A percentile compares a stretch with the other conserved stretches of the same genome.
phyloP scores from a whole-genome alignment of 2,888 invertebrate genomes.

The Syrista parreyssii region DNA sequence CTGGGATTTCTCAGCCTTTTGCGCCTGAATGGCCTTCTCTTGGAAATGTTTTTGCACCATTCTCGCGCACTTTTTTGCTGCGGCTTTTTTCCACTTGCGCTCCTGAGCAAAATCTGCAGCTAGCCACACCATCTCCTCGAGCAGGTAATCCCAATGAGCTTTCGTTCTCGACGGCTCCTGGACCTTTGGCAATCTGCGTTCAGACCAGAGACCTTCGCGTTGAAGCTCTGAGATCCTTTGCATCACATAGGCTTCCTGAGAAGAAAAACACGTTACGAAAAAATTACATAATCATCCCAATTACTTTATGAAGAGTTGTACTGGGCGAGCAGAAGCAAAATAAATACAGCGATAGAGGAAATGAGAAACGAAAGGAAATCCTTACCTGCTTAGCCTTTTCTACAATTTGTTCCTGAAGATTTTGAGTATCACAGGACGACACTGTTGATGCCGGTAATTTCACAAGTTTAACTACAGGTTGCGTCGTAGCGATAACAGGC shows the following conservation, averaged over 20 bases:
- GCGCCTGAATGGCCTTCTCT: slow-evolving; percentile 89
- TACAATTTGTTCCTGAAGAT: slow-evolving; percentile 81
- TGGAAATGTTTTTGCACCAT: slow-evolving; percentile 93
- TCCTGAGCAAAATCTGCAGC: slow-evolving; percentile 98
- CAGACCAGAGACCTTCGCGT: slow-evolving; percentile 95
- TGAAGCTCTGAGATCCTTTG: slow-evolving; percentile 91
- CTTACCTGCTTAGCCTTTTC: slow-evolving; percentile 84
- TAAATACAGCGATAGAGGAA: background rate
- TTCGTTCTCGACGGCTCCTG: slow-evolving; percentile 91
- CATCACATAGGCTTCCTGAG: slow-evolving; percentile 91
- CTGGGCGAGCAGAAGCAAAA: background rate
- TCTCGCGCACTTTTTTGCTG: slow-evolving; percentile 91
- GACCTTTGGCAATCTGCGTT: slow-evolving; percentile 89
- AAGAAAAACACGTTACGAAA: background rate
- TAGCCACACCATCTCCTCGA: slow-evolving; percentile 99
- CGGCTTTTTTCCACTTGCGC: slow-evolving; percentile 96
- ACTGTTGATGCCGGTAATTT: slow-evolving; percentile 52
- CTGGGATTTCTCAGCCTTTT: slow-evolving; percentile 92
- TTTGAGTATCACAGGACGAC: slow-evolving; percentile 52
- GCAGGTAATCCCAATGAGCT: slow-evolving; percentile 97
- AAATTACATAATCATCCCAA: background rate
- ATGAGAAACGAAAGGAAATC: slow-evolving; percentile 1
- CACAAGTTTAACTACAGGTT: slow-evolving; percentile 60
- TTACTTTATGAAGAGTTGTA: background rate
- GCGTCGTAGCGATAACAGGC: slow-evolving; percentile 40